Base-by-base conservation (phyloP, 2,113 vertebrate genomes). In the Dolichotis patagonum region DNA sequence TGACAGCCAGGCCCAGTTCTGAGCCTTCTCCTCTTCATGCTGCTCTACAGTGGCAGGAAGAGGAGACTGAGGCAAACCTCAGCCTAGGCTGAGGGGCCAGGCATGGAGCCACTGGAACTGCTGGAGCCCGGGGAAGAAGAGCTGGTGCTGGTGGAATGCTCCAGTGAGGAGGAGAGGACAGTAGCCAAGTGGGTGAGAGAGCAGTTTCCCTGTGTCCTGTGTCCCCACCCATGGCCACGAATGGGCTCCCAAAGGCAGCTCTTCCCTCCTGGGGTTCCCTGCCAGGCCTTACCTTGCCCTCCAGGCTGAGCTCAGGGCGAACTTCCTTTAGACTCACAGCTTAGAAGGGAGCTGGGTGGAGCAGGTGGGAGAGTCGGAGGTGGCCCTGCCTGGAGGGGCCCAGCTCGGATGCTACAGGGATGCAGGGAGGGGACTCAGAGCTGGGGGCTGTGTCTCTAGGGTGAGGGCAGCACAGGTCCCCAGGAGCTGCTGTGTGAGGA, bases 141-240 rank as follows among this genome's bases (percentile, higher is more conserved):
- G 80, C 98, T 99, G n/a, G n/a, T n/a, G 11, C 98, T 99, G 30
- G 99, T 98, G 0, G 99, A 99, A 43, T 99, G 99, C 16, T 99
- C 99, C 97, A 99, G 99, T 13, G 99, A 99, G 0, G 99, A 99
- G 5, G 99, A 99, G 86, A 98, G 98, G 58, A 99, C 98, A 83
- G 54, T 97, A 95, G 71, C 71, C 24, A 38, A n/a, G 83, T 7
- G 56, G 98, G 99, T 99, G 98, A 97, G 98, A 49, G 4, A 3
- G 16, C 1, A 0, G 77, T 67, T 11, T 1, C 56, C 0, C 5
- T 2, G 16, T 12, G 30, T 5, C 43, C 75, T 49, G 43, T 9
- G 46, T 46, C 75, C 43, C 43, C 56, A 58, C 20, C 56, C 1
- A 5, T 20, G 56, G 56, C 20, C 56, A 22, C 5, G 3, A 56